Conservation (phyloP, 2,888 invertebrate species). For the Lordiphosa andalusiaca region DNA sequence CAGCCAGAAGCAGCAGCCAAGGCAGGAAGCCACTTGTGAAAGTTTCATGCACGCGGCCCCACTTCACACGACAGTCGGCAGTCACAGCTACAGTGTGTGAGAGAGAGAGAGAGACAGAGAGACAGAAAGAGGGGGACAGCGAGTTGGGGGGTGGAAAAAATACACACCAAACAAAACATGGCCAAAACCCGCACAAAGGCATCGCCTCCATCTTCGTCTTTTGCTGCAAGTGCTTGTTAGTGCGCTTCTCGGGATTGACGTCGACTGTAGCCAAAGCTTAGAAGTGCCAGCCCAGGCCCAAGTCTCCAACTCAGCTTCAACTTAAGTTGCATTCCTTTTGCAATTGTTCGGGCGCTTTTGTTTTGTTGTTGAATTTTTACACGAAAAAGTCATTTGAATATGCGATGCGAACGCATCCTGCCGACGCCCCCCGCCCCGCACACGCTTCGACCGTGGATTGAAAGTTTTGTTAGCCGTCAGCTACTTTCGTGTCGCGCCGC, state of each 20-base stretch:
- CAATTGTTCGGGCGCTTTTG: conserved; percentile 69
- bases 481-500: conserved; percentile 51
- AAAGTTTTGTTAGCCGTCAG: conserved; percentile 73
- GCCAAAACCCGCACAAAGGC: conserved; percentile 50
- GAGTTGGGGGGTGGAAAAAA: not conserved
- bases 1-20: conserved; percentile 26
- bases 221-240: conserved; percentile 64
- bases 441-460: conserved; percentile 41
- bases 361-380: conserved; percentile 68
- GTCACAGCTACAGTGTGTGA: too few species aligned
- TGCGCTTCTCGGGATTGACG: conserved; percentile 68
- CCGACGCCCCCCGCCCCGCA: not conserved
- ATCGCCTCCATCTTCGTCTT: conserved; percentile 35
- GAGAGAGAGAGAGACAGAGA: too few species aligned
- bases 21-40: conserved; percentile 73
- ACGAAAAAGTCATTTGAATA: conserved; percentile 76
- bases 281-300: conserved; percentile 42
- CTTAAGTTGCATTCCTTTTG: conserved; percentile 70
- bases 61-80: conserved; percentile 73
- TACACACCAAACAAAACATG: conserved; percentile 11
- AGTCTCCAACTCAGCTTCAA: conserved; percentile 12
- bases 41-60: conserved; percentile 76
- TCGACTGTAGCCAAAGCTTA: conserved; percentile 52
- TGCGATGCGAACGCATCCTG: conserved; percentile 43
- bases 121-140: conserved; percentile 6